Base-by-base conservation (phyloP, 1,140 invertebrate genomes). In the Drosophila rufa region DNA sequence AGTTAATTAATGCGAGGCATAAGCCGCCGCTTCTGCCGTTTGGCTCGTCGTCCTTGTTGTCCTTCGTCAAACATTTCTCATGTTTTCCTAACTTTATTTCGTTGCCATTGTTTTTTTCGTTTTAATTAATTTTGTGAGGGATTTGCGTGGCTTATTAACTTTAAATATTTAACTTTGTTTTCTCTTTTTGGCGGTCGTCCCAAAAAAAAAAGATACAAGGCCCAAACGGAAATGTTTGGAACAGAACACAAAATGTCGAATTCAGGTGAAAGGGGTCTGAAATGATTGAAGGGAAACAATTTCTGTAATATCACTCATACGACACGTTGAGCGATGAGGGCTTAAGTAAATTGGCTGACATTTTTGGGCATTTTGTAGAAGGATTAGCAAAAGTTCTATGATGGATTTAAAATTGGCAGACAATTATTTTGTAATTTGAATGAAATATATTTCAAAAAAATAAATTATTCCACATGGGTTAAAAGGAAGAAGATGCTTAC, bases 61-160 rank as follows among this genome's bases (percentile, higher is more conserved):
- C 83, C 80, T 83, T 87, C 83, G 71, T 87, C 83, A 87, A 51
- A 42, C 22, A 60, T 80, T 56, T 74, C 50, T 47, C 58, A 67
- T 83, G 75, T 53, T 67, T 47, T 51, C 30, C 50, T 22, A 73
- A 73, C 79, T 75, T 80, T 70, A 53, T 73, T 45, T 67, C 17
- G 58, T 45, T 33, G 47, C 33, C 33, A 11, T 53, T 76, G 30
- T 65, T 69, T 62, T 62, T 71, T 51, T 79, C 46, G 75, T 86
- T 86, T 87, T 87, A 87, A 87, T 87, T 87, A 87, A 87, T 83
- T 80, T 83, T 80, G 15, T 55, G 25, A 65, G 73, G 80, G 84
- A 81, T 85, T 85, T 81, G 55, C 62, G 69, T 57, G 78, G 83
- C 83, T 87, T 87, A 87, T 80, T 55, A 89, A 87, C 83, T 87